These are phyloP conservation scores for Xenopus tropicalis DNA, from an alignment of 2,113 vertebrate species.

Conservation along the genomic window DNA sequence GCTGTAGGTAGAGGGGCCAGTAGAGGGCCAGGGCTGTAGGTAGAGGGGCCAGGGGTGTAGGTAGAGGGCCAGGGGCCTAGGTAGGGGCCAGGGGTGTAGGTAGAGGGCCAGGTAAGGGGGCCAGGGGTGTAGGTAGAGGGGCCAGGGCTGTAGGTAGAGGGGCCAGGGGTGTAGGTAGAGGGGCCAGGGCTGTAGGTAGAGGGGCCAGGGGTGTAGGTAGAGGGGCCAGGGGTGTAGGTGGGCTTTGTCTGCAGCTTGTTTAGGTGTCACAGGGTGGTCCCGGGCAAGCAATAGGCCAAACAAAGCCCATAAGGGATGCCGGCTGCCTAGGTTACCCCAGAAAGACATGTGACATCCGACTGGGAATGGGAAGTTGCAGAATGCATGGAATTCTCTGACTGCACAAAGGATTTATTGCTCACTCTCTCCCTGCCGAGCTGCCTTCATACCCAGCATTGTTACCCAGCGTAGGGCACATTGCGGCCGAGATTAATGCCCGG, in stretches of 20 bases:
- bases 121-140: too few relatives aligned
- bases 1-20: too few relatives aligned
- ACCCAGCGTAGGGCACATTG: constrained; percentile 53
- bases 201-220: too few relatives aligned
- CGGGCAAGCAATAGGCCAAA: constrained; percentile 43
- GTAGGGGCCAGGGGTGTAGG: too few relatives aligned
- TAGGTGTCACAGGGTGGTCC: constrained; percentile 24
- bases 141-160: too few relatives aligned
- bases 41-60: too few relatives aligned
- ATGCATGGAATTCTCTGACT: constrained; percentile 83
- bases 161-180: too few relatives aligned
- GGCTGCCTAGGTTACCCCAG: constrained; percentile 52
- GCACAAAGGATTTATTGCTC: constrained; percentile 63
- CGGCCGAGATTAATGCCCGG: constrained; percentile 47
- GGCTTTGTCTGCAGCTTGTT: constrained; percentile 11
- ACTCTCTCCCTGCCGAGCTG: constrained; percentile 48
- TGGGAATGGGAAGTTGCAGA: constrained; percentile 69
- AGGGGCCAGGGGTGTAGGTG: too few relatives aligned
- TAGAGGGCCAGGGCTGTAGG: too few relatives aligned
- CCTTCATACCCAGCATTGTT: constrained; percentile 54
- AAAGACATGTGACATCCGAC: constrained; percentile 68
- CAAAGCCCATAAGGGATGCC: constrained; percentile 43
- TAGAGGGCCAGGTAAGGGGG: too few relatives aligned
- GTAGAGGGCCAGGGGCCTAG: too few relatives aligned
- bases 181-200: too few relatives aligned